Percentiles rank a stretch among this genome's conserved stretches.
These are phyloP conservation scores for Lithophane ornitopus DNA, from an alignment of 2,888 invertebrate genomes.

Conservation along the genomic window DNA sequence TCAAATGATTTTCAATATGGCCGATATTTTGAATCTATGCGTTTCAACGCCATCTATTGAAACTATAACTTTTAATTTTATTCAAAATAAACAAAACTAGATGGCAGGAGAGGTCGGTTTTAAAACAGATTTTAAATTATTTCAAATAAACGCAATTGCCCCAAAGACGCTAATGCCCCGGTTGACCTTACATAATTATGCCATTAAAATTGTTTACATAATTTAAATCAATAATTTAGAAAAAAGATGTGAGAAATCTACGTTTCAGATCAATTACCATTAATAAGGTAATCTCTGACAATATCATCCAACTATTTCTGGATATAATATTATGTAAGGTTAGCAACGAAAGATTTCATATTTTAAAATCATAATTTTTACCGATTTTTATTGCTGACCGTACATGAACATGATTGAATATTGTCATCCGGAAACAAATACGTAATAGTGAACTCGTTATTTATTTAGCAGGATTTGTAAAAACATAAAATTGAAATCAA, in stretches of 20 bases:
- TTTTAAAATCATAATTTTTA: background rate
- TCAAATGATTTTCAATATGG: too few species aligned
- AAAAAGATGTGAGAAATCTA: background rate
- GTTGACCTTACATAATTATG: too few species aligned
- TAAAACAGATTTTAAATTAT: too few species aligned
- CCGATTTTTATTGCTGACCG: background rate
- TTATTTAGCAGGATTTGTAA: slow-evolving; percentile 47
- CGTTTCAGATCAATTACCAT: background rate
- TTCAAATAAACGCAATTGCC: too few species aligned
- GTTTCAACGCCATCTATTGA: too few species aligned
- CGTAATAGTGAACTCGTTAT: slow-evolving; percentile 29
- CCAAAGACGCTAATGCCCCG: too few species aligned
- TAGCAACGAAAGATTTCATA: background rate
- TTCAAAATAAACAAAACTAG: too few species aligned
- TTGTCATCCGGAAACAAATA: slow-evolving; percentile 29
- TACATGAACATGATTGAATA: slow-evolving; percentile 7
- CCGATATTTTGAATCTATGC: too few species aligned
- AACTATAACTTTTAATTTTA: too few species aligned
- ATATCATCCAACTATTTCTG: background rate
- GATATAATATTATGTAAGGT: background rate
- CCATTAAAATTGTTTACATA: too few species aligned
- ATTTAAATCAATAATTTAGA: too few species aligned
- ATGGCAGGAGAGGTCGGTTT: too few species aligned
- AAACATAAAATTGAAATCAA: slow-evolving; percentile 38
- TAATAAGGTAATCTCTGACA: background rate